Percentiles rank a stretch among this genome's conserved stretches.
phyloP scores from a whole-genome alignment of 2,888 invertebrate genomes.

The Acronicta alni region DNA sequence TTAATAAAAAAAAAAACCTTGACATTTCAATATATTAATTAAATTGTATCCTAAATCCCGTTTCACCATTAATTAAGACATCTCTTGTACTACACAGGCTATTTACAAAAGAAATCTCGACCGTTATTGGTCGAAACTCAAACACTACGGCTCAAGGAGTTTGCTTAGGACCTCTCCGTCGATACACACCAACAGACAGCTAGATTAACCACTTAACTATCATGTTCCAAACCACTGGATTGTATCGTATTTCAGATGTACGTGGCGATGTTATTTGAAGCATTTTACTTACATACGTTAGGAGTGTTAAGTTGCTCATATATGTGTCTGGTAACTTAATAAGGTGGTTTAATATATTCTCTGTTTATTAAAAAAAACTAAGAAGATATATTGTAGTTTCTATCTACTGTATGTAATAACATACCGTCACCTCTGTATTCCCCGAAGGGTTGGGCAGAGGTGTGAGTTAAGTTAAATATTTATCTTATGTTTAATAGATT shows the following conservation, averaged over 20 bases:
- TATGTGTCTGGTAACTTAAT: neutral
- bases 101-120: constrained; percentile 71
- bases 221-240: constrained; percentile 65
- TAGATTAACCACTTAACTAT: constrained; percentile 77
- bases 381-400: too few species aligned
- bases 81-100: constrained; percentile 52
- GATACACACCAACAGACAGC: constrained; percentile 73
- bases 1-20: too few species aligned
- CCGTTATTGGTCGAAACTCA: constrained; percentile 73
- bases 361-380: too few species aligned
- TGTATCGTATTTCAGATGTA: constrained; percentile 58
- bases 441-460: too few species aligned
- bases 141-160: constrained; percentile 76
- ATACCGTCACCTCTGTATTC: too few species aligned
- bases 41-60: neutral
- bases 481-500: too few species aligned
- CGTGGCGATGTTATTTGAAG: constrained; percentile 28
- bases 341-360: neutral
- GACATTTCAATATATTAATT: too few species aligned
- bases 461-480: too few species aligned
- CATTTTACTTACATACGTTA: constrained; percentile 1
- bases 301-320: neutral
- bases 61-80: constrained; percentile 50
- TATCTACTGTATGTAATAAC: neutral
- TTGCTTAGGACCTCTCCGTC: constrained; percentile 78